Percentiles rank a stretch among this genome's conserved stretches.
Evolutionary conservation across 2,113 vertebrate genomes (phyloP).

Genomic region (Limanda limanda): DNA sequence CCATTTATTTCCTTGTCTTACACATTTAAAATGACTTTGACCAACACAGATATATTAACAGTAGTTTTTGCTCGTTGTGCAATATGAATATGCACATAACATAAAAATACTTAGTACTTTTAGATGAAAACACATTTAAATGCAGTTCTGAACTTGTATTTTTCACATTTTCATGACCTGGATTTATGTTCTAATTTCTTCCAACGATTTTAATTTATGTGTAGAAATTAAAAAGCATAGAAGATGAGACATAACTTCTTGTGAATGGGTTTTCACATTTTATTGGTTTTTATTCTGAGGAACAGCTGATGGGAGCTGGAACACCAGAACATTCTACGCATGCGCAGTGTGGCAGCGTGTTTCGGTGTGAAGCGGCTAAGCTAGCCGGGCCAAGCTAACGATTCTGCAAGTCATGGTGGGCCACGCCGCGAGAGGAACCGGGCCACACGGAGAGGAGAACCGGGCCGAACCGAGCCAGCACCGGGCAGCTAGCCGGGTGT

Average conservation of each 20-base stretch:
- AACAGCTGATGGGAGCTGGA: slow-evolving; percentile 68
- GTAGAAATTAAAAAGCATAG: no score
- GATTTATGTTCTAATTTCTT: no score
- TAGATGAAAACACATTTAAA: no score
- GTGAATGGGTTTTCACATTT: background rate
- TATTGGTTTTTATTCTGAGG: background rate
- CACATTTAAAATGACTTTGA: no score
- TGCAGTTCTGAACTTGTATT: no score
- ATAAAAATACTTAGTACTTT: no score
- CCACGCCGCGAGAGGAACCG: slow-evolving; percentile 72
- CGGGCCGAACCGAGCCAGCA: slow-evolving; percentile 34
- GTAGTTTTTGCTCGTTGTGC: no score
- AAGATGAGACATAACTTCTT: background rate
- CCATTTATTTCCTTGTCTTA: no score
- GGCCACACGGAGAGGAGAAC: slow-evolving; percentile 36
- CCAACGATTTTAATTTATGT: no score
- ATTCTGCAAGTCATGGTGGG: slow-evolving; percentile 88
- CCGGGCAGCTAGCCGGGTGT: slow-evolving; percentile 43
- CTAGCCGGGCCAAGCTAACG: slow-evolving; percentile 79
- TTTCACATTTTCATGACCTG: no score
- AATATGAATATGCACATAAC: no score
- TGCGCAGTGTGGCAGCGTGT: slow-evolving; percentile 80
- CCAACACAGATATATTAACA: no score
- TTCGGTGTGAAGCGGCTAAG: slow-evolving; percentile 75
- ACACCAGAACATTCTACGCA: slow-evolving; percentile 86